Evolutionary conservation across 2,113 vertebrate species (phyloP).

Genomic region (Peucedramus taeniatus): DNA sequence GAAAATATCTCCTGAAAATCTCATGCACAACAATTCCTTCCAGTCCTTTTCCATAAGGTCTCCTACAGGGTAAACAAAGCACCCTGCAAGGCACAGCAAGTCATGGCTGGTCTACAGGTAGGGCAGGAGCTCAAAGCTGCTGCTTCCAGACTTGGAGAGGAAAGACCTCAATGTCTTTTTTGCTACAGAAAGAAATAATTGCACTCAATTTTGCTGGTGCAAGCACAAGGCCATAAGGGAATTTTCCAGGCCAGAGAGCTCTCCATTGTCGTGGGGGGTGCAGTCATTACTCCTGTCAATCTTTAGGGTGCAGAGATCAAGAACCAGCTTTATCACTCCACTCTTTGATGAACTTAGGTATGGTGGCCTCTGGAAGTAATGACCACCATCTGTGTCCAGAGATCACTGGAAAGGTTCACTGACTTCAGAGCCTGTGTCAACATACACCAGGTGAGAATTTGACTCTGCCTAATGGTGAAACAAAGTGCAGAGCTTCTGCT

Average conservation of each 20-base stretch:
- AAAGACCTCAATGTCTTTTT: background rate
- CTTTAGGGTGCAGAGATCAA: background rate
- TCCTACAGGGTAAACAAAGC: background rate
- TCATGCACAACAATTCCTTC: background rate
- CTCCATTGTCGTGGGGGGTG: background rate
- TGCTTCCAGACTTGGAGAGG: background rate
- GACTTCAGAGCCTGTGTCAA: conserved; percentile 12
- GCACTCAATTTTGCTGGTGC: background rate
- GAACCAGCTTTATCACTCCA: background rate
- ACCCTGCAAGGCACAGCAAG: background rate
- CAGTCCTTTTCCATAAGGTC: background rate
- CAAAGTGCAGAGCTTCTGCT: background rate
- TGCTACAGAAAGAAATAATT: background rate
- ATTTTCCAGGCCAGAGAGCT: background rate
- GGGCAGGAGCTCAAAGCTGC: background rate
- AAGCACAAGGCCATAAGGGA: background rate
- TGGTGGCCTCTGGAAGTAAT: background rate
- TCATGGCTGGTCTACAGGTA: background rate
- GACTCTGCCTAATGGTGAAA: background rate
- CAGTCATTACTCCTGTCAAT: background rate
- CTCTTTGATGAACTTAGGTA: background rate
- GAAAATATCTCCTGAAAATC: background rate
- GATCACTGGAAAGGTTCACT: background rate
- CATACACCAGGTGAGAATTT: background rate
- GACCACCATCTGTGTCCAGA: background rate